Percentiles rank a stretch among this genome's conserved stretches.
phyloP scores from a whole-genome alignment of 2,888 invertebrate genomes.

The Ormyrus nitidulus region DNA sequence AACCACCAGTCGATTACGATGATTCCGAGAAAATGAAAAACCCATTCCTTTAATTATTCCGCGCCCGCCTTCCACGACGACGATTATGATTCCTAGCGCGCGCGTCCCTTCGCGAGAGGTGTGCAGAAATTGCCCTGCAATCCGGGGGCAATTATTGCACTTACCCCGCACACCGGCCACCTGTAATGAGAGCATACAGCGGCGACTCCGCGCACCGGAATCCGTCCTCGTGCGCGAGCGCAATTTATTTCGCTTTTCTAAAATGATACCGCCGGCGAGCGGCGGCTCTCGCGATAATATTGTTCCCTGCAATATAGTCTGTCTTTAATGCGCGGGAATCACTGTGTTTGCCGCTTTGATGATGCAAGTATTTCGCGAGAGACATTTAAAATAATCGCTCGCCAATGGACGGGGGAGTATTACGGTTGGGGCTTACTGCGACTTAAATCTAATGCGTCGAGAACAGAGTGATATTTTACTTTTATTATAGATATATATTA shows the following conservation, averaged over 20 bases:
- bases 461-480: too few relatives aligned
- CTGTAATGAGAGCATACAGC: conserved; percentile 15
- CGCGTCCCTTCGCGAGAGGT: not conserved
- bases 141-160: conserved; percentile 47
- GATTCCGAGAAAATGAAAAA: conserved; percentile 34
- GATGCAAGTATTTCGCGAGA: too few relatives aligned
- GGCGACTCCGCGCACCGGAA: conserved; percentile 20
- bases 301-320: not conserved
- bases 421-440: too few relatives aligned
- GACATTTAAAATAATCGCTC: too few relatives aligned
- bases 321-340: not conserved
- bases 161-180: conserved; percentile 24
- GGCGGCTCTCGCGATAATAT: conserved; percentile 21
- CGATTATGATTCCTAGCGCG: conserved; percentile 15
- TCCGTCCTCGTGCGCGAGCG: not conserved
- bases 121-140: conserved; percentile 35
- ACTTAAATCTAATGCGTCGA: too few relatives aligned
- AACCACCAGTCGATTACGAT: not conserved
- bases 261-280: not conserved
- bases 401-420: too few relatives aligned
- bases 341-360: not conserved
- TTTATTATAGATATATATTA: too few relatives aligned
- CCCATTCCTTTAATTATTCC: conserved; percentile 16
- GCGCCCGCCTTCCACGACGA: not conserved
- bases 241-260: conserved; percentile 20